These are phyloP conservation scores for Limnothrissa miodon DNA, from an alignment of 2,113 vertebrate genomes.

Conservation along the genomic window DNA sequence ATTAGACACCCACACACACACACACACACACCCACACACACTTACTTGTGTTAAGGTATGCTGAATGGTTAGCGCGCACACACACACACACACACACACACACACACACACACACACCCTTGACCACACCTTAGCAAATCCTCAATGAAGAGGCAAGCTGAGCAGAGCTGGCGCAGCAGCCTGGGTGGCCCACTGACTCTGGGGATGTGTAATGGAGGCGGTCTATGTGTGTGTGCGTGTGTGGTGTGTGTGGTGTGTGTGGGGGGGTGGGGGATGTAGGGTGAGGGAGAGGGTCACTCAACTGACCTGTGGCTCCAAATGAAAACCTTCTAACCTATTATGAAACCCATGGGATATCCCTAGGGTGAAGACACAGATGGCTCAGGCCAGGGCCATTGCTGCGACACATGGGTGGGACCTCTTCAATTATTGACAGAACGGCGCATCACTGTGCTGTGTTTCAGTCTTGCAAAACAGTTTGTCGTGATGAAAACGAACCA, in stretches of 20 bases:
- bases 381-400: not conserved
- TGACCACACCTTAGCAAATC: slow-evolving; percentile 51
- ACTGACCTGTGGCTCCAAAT: slow-evolving; percentile 43
- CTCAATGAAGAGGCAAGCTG: slow-evolving; percentile 19
- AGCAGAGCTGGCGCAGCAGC: slow-evolving; percentile 40
- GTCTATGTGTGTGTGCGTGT: not conserved
- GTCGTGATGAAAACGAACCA: not conserved
- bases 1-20: slow-evolving; percentile 51
- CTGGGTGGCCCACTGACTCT: slow-evolving; percentile 54
- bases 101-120: not conserved
- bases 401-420: slow-evolving; percentile 19
- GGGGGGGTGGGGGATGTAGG: slow-evolving; percentile 29
- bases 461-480: not conserved
- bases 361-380: slow-evolving; percentile 36
- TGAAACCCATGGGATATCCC: slow-evolving; percentile 32
- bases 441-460: not conserved
- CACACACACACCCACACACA: slow-evolving; percentile 44
- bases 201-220: not conserved
- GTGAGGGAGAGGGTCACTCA: slow-evolving; percentile 33
- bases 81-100: not conserved
- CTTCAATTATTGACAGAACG: not conserved
- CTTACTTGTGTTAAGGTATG: slow-evolving; percentile 49
- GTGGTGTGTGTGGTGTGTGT: not conserved
- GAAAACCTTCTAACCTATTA: slow-evolving; percentile 42
- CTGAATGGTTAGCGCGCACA: slow-evolving; percentile 24